phyloP scores from a whole-genome alignment of 2,113 vertebrate genomes.

The Bagarius yarrelli region DNA sequence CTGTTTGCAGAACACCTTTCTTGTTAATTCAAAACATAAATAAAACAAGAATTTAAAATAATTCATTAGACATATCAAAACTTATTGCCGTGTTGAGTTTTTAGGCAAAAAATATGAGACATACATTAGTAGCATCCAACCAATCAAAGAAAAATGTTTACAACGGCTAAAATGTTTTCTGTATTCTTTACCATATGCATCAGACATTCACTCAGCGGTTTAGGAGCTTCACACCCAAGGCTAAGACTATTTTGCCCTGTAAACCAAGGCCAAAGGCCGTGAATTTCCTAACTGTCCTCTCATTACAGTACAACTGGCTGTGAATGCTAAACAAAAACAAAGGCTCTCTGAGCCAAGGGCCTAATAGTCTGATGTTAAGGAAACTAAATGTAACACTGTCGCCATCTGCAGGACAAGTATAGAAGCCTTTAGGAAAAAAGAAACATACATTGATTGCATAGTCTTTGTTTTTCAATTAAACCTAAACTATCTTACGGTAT shows the following conservation, averaged over 20 bases:
- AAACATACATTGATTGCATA: not conserved
- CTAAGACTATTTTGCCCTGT: not conserved
- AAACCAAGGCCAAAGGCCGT: not conserved
- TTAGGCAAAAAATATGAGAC: too few relatives aligned
- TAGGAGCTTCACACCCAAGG: too few relatives aligned
- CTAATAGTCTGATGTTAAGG: not conserved
- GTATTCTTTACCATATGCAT: too few relatives aligned
- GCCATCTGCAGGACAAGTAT: slow-evolving; percentile 39
- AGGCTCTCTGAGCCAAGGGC: not conserved
- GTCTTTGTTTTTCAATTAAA: not conserved
- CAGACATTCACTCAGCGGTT: too few relatives aligned
- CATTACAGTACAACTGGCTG: not conserved
- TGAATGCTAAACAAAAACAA: not conserved
- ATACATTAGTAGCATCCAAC: too few relatives aligned
- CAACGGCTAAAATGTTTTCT: too few relatives aligned
- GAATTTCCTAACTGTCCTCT: not conserved
- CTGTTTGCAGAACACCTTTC: too few relatives aligned
- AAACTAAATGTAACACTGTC: slow-evolving; percentile 12
- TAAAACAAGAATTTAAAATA: too few relatives aligned
- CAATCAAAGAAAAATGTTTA: too few relatives aligned
- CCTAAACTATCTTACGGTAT: not conserved
- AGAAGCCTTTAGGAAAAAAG: not conserved
- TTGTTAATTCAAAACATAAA: too few relatives aligned
- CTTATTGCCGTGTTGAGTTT: too few relatives aligned
- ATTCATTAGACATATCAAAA: too few relatives aligned